phyloP scores from a whole-genome alignment of 2,113 vertebrate genomes.

The Gyps fulvus region DNA sequence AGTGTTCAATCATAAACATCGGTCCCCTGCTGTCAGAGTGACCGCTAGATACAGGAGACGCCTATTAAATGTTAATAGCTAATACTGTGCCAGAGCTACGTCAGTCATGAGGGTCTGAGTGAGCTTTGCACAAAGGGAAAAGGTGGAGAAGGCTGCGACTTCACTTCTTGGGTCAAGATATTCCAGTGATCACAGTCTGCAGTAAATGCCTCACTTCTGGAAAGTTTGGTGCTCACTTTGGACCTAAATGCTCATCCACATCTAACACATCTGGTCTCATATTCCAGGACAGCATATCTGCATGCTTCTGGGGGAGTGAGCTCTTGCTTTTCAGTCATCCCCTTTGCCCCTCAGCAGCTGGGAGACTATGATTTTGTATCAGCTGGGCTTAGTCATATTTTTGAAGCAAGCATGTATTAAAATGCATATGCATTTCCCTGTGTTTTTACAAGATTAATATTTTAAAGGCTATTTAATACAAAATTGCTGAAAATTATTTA shows the following conservation, averaged over 20 bases:
- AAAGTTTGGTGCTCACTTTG: not conserved
- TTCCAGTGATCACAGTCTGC: not conserved
- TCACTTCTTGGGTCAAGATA: not conserved
- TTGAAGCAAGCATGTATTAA: not conserved
- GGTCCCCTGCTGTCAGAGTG: not conserved
- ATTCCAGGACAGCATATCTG: not conserved
- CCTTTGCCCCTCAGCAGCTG: not conserved
- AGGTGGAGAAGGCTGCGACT: accelerated
- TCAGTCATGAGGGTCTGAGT: not conserved
- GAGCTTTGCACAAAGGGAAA: not conserved
- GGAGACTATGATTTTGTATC: not conserved
- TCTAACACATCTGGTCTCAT: not conserved
- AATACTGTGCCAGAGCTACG: not conserved
- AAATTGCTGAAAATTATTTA: slow-evolving; percentile 43
- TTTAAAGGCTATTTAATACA: slow-evolving; percentile 24
- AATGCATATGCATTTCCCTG: not conserved
- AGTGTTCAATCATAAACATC: not conserved
- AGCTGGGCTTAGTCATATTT: not conserved
- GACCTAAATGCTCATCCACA: not conserved
- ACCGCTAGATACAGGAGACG: not conserved
- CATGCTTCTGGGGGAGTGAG: not conserved
- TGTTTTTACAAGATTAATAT: slow-evolving; percentile 34
- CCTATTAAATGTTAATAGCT: not conserved
- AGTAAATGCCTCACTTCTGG: not conserved
- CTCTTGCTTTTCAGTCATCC: not conserved